These are phyloP conservation scores for Drosophila equinoxialis DNA, from an alignment of 1,140 invertebrate genomes.

Conservation along the genomic window DNA sequence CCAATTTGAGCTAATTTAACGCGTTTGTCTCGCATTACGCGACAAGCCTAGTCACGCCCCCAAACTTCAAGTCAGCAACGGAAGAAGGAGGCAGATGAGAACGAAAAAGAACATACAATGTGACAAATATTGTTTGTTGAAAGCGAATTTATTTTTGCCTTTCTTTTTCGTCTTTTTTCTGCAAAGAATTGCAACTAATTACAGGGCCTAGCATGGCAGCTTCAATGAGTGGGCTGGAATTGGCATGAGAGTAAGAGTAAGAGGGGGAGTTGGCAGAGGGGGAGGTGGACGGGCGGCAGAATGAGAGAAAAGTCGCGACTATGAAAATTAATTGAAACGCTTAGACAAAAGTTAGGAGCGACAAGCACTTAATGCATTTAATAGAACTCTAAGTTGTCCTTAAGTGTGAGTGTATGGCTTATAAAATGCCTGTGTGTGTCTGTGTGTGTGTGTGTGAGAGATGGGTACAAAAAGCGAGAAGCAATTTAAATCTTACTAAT, in stretches of 20 bases:
- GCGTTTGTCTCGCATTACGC: slow-evolving; percentile 56
- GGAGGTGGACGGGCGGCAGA: slow-evolving; percentile 5
- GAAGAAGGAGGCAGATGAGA: not conserved
- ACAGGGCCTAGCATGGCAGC: slow-evolving; percentile 36
- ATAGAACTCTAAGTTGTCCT: slow-evolving; percentile 65
- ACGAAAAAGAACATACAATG: slow-evolving; percentile 4
- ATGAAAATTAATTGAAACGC: slow-evolving; percentile 78
- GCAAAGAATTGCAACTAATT: slow-evolving; percentile 42
- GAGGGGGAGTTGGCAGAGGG: not conserved
- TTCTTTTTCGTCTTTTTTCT: not conserved
- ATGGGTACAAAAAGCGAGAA: slow-evolving; percentile 40
- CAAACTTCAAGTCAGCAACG: not conserved
- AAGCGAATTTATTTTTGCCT: slow-evolving; percentile 32
- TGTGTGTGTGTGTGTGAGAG: slow-evolving; percentile 2
- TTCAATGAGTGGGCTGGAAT: not conserved
- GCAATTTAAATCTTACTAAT: slow-evolving; percentile 83
- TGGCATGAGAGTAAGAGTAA: not conserved
- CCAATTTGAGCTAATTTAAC: slow-evolving; percentile 66
- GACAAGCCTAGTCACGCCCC: slow-evolving; percentile 8
- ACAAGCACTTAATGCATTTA: slow-evolving; percentile 80
- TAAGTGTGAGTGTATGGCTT: slow-evolving; percentile 23
- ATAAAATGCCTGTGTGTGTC: not conserved
- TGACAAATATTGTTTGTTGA: slow-evolving; percentile 43
- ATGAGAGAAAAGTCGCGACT: slow-evolving; percentile 48
- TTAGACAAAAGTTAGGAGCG: slow-evolving; percentile 69